Base-by-base conservation (phyloP, 2,113 vertebrate genomes). In the Tenrec ecaudatus region DNA sequence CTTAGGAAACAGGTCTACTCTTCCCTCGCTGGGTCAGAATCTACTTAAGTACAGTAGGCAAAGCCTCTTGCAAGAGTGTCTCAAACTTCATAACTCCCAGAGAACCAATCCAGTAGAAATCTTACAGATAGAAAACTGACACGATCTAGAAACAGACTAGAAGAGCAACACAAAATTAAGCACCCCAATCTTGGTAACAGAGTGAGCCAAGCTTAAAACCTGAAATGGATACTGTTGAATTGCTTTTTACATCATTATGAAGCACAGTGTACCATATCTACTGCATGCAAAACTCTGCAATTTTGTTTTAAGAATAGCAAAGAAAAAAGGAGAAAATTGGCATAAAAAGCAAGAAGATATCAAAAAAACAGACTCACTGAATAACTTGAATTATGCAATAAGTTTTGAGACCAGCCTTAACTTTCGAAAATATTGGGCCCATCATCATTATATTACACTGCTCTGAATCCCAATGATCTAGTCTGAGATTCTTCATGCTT, bases 121-220 rank as follows among this genome's bases (percentile, higher is more conserved):
- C 75, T 71, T 81, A 33, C 14, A 82, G 3, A 40, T 29, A 82
- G 38, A 91, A 79, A 92, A 96, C 73, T 1, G 29, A 36, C 19
- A 71, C 22, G 40, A 2, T 20, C 4, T 47, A 9, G n/a, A 69
- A 31, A 29, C 83, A 66, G 5, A 88, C 8, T 87, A 4, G 43
- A 71, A 89, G 2, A 95, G 19, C 64, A 88, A 15, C 29, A 82
- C 6, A 79, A 77, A 93, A 95, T 77, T 36, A 89, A 86, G 43
- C 25, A 84, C 31, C 27, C 6, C 60, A 40, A 33, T 82, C 22
- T 36, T 80, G 36, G n/a, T 77, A 82, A 76, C 7, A 91, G 15
- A 92, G 19, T 60, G 20, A 68, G 3, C 47, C 25, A 57, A 93
- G 78, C 57, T 94, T 75, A 14, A 90, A 62, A 38, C 83, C 64